Base-by-base conservation (phyloP, 2,797 vertebrate genomes). In the Mormyrus hasselquistii region DNA sequence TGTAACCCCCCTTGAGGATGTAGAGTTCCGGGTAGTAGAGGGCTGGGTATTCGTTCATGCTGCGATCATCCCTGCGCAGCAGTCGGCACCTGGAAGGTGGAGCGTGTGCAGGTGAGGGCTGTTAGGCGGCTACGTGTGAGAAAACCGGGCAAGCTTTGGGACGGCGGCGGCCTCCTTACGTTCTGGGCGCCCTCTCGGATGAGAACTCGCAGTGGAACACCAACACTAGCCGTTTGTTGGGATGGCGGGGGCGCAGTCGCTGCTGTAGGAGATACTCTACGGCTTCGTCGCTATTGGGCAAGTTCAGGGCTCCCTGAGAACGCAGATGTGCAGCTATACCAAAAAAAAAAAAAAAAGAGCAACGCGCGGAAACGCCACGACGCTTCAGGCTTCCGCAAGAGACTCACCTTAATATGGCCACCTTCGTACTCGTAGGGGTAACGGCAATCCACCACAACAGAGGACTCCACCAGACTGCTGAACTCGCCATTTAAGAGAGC, bases 171-270 rank as follows among this genome's bases (percentile, higher is more conserved):
- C 53, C 2, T 50, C 22, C 95, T 94, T 83, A 95, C 94, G 94
- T 94, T 88, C 92, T 92, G 25, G 95, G 95, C 1, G 92, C 93
- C 88, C 95, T 93, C 82, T 95, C 94, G 2, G 94, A 96, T 88
- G 95, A 96, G 93, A 94, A 96, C 95, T 96, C 95, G 93, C 95
- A 96, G 92, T 95, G 93, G 88, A 96, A 94, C 89, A 95, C 91
- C 7, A 95, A 88, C 65, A 96, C 87, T 59, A 94, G 89, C 79
- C 92, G 92, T 76, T 93, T 94, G 87, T 92, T 90, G 29, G 89
- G 87, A n/a, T 89, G 89, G 86, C 89, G 57, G 7, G 93, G 89
- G 10, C 93, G 84, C 76, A 94, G 59, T n/a, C 93, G 93, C 53
- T 91, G 92, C 91, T 90, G 92, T 22, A 95, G 90, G 82, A 96